Base-by-base conservation (phyloP, 2,113 vertebrate species). In the Poecile atricapillus region DNA sequence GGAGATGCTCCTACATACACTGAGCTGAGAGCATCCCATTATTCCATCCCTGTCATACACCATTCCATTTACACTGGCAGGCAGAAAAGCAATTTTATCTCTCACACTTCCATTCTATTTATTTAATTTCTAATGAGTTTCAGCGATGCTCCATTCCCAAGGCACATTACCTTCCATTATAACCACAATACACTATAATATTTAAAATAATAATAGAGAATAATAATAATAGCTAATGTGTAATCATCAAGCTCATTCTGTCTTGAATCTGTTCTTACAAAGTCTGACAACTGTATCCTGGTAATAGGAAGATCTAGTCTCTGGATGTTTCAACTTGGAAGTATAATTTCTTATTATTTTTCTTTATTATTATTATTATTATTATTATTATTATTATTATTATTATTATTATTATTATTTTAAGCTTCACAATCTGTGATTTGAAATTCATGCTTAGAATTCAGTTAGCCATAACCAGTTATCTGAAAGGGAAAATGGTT, bases 41-140 rank as follows among this genome's bases (percentile, higher is more conserved):
- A 92, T 94, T 95, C 78, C 68, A 79, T 53, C 16, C 77, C 58
- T 94, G 75, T 86, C 92, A 84, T 65, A 89, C 49, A 69, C 73
- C 28, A 52, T 94, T 92, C 71, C 60, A 79, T 94, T 96, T 86
- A 89, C 41, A 86, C 52, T 86, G 39, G 49, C 83, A 91, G 70
- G 25, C 80, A 94, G 75, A 90, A 93, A 96, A 93, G 44, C 64
- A 95, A 95, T 97, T 97, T 96, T 87, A 20, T 69, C 28, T 87
- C 69, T 86, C 46, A 39, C 31, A 69, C 47, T 96, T 71, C 77
- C 24, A 46, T 92, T 92, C 94, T 88, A 83, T 94, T 55, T 81
- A 94, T 92, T 97, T 94, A 86, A 91, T 91, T 95, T 95, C 87
- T 97, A 93, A 95, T 95, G 88, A 96, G 46, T 87, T 96, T 93